Percentiles rank a stretch among this genome's conserved stretches.
Conservation (phyloP, 2,888 invertebrate genomes). For the Zonitis immaculata region DNA sequence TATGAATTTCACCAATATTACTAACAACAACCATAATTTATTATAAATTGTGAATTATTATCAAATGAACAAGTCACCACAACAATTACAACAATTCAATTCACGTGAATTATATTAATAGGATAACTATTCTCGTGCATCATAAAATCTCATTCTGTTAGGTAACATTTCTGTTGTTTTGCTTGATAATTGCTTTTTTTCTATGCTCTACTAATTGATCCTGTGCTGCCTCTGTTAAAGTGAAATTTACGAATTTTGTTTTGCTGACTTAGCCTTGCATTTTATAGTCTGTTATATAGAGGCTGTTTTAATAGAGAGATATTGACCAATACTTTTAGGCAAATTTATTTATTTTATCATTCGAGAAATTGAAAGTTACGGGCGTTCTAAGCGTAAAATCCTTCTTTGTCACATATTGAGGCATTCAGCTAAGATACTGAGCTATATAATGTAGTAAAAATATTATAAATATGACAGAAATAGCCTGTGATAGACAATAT, state of each 20-base stretch:
- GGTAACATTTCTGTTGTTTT: too few relatives aligned
- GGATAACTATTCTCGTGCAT: not conserved
- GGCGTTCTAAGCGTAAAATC: too few relatives aligned
- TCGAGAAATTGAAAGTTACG: too few relatives aligned
- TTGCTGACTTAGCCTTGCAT: constrained; percentile 23
- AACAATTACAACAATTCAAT: not conserved
- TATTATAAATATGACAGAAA: too few relatives aligned
- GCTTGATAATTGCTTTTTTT: too few relatives aligned
- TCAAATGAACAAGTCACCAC: not conserved
- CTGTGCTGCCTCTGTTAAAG: constrained; percentile 26
- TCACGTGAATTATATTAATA: not conserved
- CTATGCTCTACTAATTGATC: too few relatives aligned
- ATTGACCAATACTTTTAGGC: constrained; percentile 29
- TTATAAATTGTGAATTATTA: not conserved
- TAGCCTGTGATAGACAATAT: too few relatives aligned
- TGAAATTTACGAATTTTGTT: constrained; percentile 30
- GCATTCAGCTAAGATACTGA: too few relatives aligned
- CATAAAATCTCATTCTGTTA: too few relatives aligned
- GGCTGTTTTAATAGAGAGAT: constrained; percentile 30
- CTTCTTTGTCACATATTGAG: too few relatives aligned
- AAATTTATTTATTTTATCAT: too few relatives aligned
- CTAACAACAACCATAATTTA: not conserved
- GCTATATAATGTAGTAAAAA: too few relatives aligned
- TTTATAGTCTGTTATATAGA: constrained; percentile 27
- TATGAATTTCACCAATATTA: not conserved